Conservation (phyloP, 2,797 vertebrate species). For the Tinamus major region DNA sequence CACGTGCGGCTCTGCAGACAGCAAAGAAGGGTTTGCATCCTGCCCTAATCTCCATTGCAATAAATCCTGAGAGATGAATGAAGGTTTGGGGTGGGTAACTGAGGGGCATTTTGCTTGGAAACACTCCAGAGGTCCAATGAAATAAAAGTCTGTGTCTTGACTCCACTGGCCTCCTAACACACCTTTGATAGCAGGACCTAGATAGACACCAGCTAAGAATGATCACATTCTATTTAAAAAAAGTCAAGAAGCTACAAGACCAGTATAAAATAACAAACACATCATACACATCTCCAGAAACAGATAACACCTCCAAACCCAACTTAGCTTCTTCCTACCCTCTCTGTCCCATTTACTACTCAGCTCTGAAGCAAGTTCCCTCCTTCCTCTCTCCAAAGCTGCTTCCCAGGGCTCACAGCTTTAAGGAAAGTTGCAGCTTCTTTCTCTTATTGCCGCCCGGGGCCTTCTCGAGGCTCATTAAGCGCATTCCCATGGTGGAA, state of each 20-base stretch:
- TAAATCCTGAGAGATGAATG: fast-evolving
- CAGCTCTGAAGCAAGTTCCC: not conserved
- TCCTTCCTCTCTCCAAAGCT: not conserved
- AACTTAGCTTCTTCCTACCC: not conserved
- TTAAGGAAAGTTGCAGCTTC: not conserved
- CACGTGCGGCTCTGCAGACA: not conserved
- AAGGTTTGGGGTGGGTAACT: not conserved
- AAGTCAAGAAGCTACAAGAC: not conserved
- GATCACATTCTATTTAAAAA: not conserved
- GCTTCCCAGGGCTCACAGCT: not conserved
- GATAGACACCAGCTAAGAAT: not conserved
- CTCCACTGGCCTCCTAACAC: fast-evolving
- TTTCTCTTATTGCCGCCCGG: too few species aligned
- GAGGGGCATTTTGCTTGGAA: not conserved
- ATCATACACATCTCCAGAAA: not conserved
- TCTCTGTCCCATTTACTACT: not conserved
- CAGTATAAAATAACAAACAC: not conserved
- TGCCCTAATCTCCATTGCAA: not conserved
- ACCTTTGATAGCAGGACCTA: not conserved
- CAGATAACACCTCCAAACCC: not conserved
- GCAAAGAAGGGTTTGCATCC: not conserved
- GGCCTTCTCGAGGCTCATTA: fast-evolving
- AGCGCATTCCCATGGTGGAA: not conserved
- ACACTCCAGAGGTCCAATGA: not conserved
- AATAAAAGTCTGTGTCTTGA: not conserved